Conservation (phyloP, 2,797 vertebrate genomes). For the Taenioides sp. region DNA sequence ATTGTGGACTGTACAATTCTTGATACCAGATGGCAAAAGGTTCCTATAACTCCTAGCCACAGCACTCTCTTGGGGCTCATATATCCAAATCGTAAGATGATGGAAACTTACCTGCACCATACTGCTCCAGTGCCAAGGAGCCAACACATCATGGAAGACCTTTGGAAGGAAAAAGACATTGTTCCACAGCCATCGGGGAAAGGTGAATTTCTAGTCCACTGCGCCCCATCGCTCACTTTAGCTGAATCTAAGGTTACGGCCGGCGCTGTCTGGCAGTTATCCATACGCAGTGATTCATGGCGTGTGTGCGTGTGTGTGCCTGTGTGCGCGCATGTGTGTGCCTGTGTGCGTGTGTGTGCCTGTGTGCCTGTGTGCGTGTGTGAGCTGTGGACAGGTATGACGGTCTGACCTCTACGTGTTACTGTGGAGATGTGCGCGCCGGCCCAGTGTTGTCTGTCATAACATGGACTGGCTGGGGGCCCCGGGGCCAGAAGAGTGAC, state of each 20-base stretch:
- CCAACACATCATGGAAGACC: slow-evolving; percentile 46
- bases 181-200: slow-evolving; percentile 40
- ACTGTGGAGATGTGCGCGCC: slow-evolving; percentile 58
- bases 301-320: slow-evolving; percentile 16
- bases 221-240: slow-evolving; percentile 53
- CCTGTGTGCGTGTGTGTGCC: slow-evolving; percentile 19
- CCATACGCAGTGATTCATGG: slow-evolving; percentile 54
- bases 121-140: background rate
- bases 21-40: background rate
- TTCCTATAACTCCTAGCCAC: background rate
- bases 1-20: background rate
- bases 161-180: slow-evolving; percentile 42
- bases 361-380: slow-evolving; percentile 7
- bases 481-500: slow-evolving; percentile 57
- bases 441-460: slow-evolving; percentile 72
- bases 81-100: background rate
- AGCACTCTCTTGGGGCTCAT: background rate
- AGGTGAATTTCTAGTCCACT: slow-evolving; percentile 45
- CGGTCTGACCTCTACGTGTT: slow-evolving; percentile 71
- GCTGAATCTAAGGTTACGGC: slow-evolving; percentile 59
- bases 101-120: background rate
- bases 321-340: background rate
- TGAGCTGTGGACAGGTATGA: slow-evolving; percentile 68
- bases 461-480: slow-evolving; percentile 61
- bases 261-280: slow-evolving; percentile 58